Conservation (phyloP, 2,888 invertebrate species). For the Tenthredo mesomela region DNA sequence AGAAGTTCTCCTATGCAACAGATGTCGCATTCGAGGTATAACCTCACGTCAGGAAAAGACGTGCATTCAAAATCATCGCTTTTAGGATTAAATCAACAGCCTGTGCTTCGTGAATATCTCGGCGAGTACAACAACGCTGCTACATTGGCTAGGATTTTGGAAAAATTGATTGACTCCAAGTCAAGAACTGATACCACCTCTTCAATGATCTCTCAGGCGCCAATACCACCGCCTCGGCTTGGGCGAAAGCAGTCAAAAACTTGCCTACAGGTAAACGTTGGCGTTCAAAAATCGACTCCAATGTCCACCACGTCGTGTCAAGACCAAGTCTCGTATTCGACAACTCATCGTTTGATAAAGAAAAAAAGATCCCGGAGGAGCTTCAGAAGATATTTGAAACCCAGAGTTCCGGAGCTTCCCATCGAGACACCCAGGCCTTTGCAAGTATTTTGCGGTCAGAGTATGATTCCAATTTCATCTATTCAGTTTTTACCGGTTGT, state of each 20-base stretch:
- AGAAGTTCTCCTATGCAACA: background rate
- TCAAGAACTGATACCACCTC: conserved; percentile 6
- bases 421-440: conserved; percentile 20
- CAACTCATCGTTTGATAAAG: background rate
- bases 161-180: conserved; percentile 40
- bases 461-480: conserved; percentile 27
- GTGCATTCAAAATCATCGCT: conserved; percentile 30
- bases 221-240: conserved; percentile 34
- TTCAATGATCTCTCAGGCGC: background rate
- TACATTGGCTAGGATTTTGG: conserved; percentile 40
- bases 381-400: background rate
- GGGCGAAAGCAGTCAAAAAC: conserved; percentile 38
- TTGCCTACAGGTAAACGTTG: conserved; percentile 54
- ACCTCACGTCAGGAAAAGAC: conserved; percentile 20
- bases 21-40: conserved; percentile 12
- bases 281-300: conserved; percentile 54
- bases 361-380: background rate
- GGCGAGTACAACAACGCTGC: conserved; percentile 33
- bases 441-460: conserved; percentile 25
- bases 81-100: conserved; percentile 39
- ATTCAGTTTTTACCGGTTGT: conserved; percentile 21
- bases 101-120: conserved; percentile 12
- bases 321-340: background rate
- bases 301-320: conserved; percentile 23
- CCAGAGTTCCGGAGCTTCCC: background rate